Conservation (phyloP, 2,888 invertebrate species). For the Eueremaeus valkanovi region DNA sequence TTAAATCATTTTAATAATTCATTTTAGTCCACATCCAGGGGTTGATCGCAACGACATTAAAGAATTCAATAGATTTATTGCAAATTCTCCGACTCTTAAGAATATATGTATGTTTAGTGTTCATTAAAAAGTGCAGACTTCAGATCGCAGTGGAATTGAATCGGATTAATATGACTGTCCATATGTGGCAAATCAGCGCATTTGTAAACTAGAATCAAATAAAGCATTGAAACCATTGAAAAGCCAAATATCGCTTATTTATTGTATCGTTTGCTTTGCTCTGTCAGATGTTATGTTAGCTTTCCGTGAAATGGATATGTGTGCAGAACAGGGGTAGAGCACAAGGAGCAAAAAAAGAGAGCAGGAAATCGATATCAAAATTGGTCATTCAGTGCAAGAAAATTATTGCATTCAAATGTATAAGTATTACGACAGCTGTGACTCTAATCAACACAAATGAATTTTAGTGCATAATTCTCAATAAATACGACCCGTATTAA, state of each 20-base stretch:
- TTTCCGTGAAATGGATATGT: neutral
- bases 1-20: constrained; percentile 3
- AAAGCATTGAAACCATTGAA: neutral
- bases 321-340: too few relatives aligned
- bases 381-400: neutral
- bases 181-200: constrained; percentile 20
- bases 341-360: neutral
- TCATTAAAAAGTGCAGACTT: neutral
- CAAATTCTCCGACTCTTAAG: too few relatives aligned
- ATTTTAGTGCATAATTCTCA: neutral
- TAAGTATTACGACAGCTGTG: neutral
- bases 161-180: neutral
- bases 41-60: neutral
- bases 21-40: neutral
- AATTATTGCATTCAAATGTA: neutral
- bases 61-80: too few relatives aligned
- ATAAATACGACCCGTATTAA: neutral
- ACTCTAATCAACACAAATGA: neutral
- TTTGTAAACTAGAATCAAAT: constrained; percentile 16
- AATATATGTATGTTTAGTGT: too few relatives aligned
- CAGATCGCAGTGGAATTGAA: neutral
- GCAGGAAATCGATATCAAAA: neutral
- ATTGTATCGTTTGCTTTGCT: neutral
- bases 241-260: neutral
- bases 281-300: neutral